Evolutionary conservation across 1,140 invertebrate species (phyloP).

Genomic region (Drosophila elegans): DNA sequence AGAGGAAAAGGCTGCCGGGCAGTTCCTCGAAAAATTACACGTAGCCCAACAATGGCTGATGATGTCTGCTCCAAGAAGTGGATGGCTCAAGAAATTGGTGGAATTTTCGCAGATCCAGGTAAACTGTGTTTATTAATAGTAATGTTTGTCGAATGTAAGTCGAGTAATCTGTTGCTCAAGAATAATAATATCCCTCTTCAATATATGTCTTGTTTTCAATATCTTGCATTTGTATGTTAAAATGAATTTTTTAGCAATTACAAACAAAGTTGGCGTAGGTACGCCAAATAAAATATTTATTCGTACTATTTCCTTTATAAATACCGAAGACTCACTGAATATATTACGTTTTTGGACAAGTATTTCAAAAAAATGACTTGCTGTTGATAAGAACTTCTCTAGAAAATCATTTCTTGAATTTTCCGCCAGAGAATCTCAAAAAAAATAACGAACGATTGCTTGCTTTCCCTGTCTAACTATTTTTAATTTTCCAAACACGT

Average conservation of each 20-base stretch:
- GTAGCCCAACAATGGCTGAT: conserved; percentile 9
- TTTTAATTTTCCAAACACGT: conserved; percentile 74
- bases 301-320: too few relatives aligned
- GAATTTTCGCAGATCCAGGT: conserved; percentile 5
- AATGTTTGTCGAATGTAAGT: too few relatives aligned
- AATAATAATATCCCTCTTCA: background rate
- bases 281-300: background rate
- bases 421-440: background rate
- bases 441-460: background rate
- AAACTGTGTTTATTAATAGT: conserved; percentile 21
- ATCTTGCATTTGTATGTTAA: too few relatives aligned
- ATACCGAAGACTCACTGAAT: too few relatives aligned
- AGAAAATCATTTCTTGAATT: background rate
- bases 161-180: background rate
- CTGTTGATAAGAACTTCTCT: background rate
- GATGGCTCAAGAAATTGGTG: conserved; percentile 1
- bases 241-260: too few relatives aligned
- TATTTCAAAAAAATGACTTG: background rate
- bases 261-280: too few relatives aligned
- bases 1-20: conserved; percentile 20
- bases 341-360: too few relatives aligned
- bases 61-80: background rate
- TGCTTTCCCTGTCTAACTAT: conserved; percentile 11
- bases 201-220: too few relatives aligned
- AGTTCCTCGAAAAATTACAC: conserved; percentile 9